Conservation (phyloP, 2,113 vertebrate species). For the Ivindomyrus marchei region DNA sequence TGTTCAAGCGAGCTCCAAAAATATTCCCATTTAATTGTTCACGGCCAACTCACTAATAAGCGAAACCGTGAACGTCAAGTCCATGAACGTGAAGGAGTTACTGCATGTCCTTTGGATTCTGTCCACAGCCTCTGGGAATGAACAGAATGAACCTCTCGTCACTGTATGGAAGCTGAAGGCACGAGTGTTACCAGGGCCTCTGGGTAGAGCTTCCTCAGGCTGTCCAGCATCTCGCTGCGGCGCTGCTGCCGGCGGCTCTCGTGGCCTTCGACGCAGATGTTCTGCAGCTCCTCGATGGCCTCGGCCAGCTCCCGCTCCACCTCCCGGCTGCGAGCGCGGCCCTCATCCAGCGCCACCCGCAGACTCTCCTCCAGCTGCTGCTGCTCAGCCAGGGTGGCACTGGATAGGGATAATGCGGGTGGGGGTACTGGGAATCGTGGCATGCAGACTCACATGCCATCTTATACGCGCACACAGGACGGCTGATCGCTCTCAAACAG, state of each 20-base stretch:
- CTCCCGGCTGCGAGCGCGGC: conserved; percentile 57
- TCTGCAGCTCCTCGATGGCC: conserved; percentile 68
- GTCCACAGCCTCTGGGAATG: not conserved
- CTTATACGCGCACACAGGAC: not conserved
- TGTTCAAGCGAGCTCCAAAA: not conserved
- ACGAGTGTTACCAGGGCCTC: conserved; percentile 71
- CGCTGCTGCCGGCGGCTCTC: conserved; percentile 72
- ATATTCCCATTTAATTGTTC: not conserved
- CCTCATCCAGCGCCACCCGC: conserved; percentile 55
- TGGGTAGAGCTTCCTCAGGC: conserved; percentile 71
- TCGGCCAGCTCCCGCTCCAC: conserved; percentile 69
- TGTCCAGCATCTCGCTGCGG: conserved; percentile 74
- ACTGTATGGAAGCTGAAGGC: not conserved
- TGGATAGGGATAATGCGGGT: conserved; percentile 36
- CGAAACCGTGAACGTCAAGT: not conserved
- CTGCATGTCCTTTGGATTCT: not conserved
- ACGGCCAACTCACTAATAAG: not conserved
- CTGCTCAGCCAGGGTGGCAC: conserved; percentile 63
- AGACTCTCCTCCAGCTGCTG: conserved; percentile 61
- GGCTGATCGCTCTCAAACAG: not conserved
- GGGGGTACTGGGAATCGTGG: not conserved
- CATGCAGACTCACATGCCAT: not conserved
- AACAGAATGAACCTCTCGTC: not conserved
- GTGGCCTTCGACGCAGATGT: conserved; percentile 72
- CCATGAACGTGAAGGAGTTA: not conserved